A percentile compares a stretch with the other conserved stretches of the same genome.
Conservation (phyloP, 2,797 vertebrate species). For the Poecilia wingei region DNA sequence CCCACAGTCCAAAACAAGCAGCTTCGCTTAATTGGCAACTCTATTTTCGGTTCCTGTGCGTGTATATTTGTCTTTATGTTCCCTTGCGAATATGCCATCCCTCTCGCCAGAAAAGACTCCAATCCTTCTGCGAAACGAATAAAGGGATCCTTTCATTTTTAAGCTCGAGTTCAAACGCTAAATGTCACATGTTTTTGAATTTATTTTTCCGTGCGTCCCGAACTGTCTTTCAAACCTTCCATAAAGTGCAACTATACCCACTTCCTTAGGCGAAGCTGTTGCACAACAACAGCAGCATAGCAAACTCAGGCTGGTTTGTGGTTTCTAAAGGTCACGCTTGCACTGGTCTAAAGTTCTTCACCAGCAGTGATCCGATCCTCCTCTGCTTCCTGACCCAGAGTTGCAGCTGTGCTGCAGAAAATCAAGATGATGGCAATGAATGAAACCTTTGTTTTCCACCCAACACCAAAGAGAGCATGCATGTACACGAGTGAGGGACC, state of each 20-base stretch:
- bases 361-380: slow-evolving; percentile 33
- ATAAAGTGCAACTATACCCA: background rate
- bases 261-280: background rate
- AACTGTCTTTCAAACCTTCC: background rate
- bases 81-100: background rate
- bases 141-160: background rate
- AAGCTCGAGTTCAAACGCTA: background rate
- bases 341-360: slow-evolving; percentile 16
- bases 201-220: background rate
- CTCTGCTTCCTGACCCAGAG: slow-evolving; percentile 36
- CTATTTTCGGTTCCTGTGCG: background rate
- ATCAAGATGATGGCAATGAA: slow-evolving; percentile 40
- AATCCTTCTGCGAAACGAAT: background rate
- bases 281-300: background rate
- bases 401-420: slow-evolving; percentile 16
- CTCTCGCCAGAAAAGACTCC: background rate
- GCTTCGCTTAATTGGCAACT: background rate
- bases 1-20: background rate
- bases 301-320: background rate
- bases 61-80: background rate
- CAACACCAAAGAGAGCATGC: slow-evolving; percentile 25
- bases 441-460: slow-evolving; percentile 52
- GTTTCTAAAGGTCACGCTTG: background rate
- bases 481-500: slow-evolving; percentile 13
- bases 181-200: background rate